These are phyloP conservation scores for Odontothrips loti DNA, from an alignment of 2,888 invertebrate genomes.

Conservation along the genomic window DNA sequence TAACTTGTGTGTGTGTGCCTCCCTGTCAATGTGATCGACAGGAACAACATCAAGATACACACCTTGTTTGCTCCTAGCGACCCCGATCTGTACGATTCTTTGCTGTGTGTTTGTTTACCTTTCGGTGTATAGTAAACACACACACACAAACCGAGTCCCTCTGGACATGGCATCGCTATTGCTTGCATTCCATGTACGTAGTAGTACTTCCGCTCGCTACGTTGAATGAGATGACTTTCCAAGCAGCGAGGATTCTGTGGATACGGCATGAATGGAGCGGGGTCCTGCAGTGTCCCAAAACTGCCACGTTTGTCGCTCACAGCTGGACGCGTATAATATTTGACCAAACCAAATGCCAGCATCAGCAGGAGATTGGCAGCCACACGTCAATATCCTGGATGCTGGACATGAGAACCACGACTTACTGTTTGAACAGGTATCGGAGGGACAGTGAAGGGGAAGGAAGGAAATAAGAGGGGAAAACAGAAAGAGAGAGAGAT, in stretches of 20 bases:
- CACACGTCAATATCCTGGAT: too few species aligned
- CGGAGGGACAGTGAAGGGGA: not conserved
- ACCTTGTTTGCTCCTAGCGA: not conserved
- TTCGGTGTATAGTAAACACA: conserved; percentile 14
- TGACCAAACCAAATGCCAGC: too few species aligned
- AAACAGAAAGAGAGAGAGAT: not conserved
- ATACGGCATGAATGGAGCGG: too few species aligned
- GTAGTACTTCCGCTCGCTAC: too few species aligned
- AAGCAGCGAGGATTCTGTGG: too few species aligned
- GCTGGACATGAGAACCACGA: not conserved
- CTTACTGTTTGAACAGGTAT: conserved; percentile 28
- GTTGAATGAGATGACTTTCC: too few species aligned
- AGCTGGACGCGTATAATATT: too few species aligned
- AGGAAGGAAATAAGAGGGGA: not conserved
- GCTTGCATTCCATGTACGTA: not conserved
- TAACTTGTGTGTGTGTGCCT: not conserved
- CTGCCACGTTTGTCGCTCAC: too few species aligned
- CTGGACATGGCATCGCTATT: conserved; percentile 2
- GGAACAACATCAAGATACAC: not conserved
- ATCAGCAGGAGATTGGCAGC: too few species aligned
- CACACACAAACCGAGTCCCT: not conserved
- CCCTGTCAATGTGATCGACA: not conserved
- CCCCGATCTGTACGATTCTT: not conserved
- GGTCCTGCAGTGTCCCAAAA: too few species aligned
- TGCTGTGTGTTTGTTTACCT: conserved; percentile 7